Evolutionary conservation across 2,113 vertebrate species (phyloP), one percentile per base, ranked within the genome.

Genomic region (Brevimyrus niger): DNA sequence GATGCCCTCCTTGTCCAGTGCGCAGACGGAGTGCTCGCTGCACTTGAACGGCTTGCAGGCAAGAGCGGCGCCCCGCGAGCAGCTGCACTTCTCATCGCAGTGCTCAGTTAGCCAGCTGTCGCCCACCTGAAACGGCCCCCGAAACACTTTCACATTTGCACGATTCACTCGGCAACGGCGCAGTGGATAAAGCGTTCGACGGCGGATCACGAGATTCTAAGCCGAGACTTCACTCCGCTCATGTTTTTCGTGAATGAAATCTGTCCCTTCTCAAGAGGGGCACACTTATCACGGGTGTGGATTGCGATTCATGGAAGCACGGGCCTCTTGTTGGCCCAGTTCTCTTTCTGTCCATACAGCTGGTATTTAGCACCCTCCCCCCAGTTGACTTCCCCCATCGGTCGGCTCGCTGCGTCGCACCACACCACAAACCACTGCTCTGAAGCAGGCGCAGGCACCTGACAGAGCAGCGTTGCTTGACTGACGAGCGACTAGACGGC

Each of bases 41-140:
- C 97, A 97, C 51, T 19, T 76, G 91, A 96, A 95, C 1, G 55
- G 3, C n/a, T 23, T 48, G 87, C 97, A 97, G 7, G 4, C 86
- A 48, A 97, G 90, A 0, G 0, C 0, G 0, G 95, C 96, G 0
- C 92, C 94, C 0, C 17, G 73, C 1, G 61, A 86, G 90, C 97
- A 98, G 27, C 35, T 55, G 44, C 97, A 98, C 0, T 31, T 93
- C 4, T 92, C 35, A 0, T 19, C 80, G 86, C 97, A 97, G 89
- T 89, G 92, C 0, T 90, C 89, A 1, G 93, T 94, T 76, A 97
- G 87, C 97, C 96, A 97, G 0, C 89, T 94, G 89, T 96, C 97
- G 89, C 95, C 96, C 0, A 94, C 91, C 97, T 97, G 89, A 19
- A 87, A 90, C 50, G 35, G 3, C 15, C 85, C 85, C 47, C 84